phyloP scores from a whole-genome alignment of 2,113 vertebrate genomes.

The Elanoides forficatus region DNA sequence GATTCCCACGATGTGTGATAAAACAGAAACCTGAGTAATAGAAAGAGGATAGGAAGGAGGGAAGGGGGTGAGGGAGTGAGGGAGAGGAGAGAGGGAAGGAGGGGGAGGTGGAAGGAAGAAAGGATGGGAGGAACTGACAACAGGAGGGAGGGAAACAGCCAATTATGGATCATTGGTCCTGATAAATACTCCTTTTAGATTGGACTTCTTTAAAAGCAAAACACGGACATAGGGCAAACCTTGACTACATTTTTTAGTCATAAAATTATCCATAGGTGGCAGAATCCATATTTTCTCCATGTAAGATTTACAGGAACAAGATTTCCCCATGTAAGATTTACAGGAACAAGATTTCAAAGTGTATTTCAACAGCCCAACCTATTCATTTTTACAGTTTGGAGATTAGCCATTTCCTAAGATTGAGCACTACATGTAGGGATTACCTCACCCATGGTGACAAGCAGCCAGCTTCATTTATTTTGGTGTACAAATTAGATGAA shows the following conservation, averaged over 20 bases:
- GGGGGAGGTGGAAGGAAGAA: background rate
- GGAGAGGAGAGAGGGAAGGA: background rate
- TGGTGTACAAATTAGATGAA: background rate
- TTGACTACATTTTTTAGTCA: background rate
- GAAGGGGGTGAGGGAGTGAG: background rate
- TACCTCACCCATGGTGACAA: constrained; percentile 1
- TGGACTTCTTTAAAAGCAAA: background rate
- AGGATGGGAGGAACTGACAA: background rate
- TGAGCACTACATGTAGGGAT: background rate
- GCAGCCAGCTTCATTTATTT: background rate
- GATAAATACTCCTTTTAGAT: background rate
- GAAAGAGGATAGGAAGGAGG: background rate
- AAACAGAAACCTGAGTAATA: background rate
- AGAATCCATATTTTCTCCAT: background rate
- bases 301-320: background rate
- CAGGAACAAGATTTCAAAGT: background rate
- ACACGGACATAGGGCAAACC: background rate
- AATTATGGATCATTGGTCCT: background rate
- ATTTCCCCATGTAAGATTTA: background rate
- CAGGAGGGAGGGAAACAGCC: background rate
- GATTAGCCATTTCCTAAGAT: background rate
- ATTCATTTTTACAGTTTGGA: background rate
- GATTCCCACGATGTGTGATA: background rate
- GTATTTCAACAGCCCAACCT: background rate
- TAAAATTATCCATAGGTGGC: background rate